phyloP scores from a whole-genome alignment of 1,140 invertebrate genomes.

The Glossosoma conforme region DNA sequence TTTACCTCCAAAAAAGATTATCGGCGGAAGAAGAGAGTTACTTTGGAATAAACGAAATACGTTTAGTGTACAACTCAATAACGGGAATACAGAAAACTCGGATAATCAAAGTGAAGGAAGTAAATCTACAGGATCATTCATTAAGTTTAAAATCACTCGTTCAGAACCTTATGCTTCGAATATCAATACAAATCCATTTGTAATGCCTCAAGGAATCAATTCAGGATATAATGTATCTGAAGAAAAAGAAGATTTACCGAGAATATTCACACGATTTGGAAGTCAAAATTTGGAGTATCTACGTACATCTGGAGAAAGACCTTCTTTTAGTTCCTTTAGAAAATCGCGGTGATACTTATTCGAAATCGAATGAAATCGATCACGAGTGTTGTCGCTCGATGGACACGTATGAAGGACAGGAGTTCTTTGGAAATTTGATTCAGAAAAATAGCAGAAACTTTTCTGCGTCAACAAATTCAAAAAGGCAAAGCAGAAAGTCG shows the following conservation, averaged over 20 bases:
- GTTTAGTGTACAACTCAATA: slow-evolving; percentile 26
- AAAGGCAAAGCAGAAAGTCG: slow-evolving; percentile 40
- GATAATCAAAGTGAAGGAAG: neutral
- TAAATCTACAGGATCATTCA: neutral
- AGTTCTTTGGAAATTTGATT: slow-evolving; percentile 5
- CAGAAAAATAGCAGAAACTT: neutral
- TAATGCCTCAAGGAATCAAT: neutral
- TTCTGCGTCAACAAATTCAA: slow-evolving; percentile 8
- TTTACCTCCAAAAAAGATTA: slow-evolving; percentile 55
- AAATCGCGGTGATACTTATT: slow-evolving; percentile 22
- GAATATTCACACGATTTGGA: slow-evolving; percentile 20
- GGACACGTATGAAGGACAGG: slow-evolving; percentile 5
- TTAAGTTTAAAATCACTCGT: slow-evolving; percentile 24
- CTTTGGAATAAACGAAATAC: slow-evolving; percentile 14
- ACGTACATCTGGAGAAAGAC: slow-evolving; percentile 3
- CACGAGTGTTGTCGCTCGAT: slow-evolving; percentile 9
- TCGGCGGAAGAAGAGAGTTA: slow-evolving; percentile 5
- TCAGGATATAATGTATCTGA: neutral
- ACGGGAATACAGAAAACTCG: slow-evolving; percentile 39
- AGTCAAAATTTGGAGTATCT: slow-evolving; percentile 12
- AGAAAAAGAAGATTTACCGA: slow-evolving; percentile 1
- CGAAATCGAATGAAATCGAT: slow-evolving; percentile 5
- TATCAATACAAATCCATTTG: neutral
- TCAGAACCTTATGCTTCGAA: slow-evolving; percentile 24
- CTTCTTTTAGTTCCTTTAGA: slow-evolving; percentile 16